A percentile compares a stretch with the other conserved stretches of the same genome.
phyloP scores from a whole-genome alignment of 2,888 invertebrate genomes.

The Ligdia adustata region DNA sequence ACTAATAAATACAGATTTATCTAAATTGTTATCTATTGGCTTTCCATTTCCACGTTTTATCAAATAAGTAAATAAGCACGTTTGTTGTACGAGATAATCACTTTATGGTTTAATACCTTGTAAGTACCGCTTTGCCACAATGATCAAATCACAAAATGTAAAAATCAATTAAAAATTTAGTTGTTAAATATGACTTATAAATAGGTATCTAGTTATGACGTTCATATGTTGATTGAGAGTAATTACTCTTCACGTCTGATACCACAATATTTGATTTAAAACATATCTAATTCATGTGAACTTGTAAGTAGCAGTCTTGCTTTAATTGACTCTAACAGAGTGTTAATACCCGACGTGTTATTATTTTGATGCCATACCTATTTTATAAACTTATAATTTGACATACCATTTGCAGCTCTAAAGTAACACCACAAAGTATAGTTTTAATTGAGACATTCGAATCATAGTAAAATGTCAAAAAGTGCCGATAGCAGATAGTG shows the following conservation, averaged over 20 bases:
- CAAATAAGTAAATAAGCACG: too few relatives aligned
- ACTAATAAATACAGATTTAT: too few relatives aligned
- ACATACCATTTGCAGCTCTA: conserved; percentile 27
- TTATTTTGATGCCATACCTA: conserved; percentile 6
- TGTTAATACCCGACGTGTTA: conserved; percentile 13
- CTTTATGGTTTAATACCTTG: too few relatives aligned
- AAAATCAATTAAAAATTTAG: too few relatives aligned
- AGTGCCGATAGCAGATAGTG: conserved; percentile 62
- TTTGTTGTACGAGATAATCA: too few relatives aligned
- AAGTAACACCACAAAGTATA: conserved; percentile 20
- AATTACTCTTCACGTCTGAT: conserved; percentile 7
- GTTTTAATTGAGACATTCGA: conserved; percentile 26
- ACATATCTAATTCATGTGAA: conserved; percentile 1
- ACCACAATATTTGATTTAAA: conserved; percentile 4
- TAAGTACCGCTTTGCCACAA: too few relatives aligned
- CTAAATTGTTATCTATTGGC: too few relatives aligned
- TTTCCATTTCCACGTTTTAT: too few relatives aligned
- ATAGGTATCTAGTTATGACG: too few relatives aligned
- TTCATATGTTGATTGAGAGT: conserved; percentile 10
- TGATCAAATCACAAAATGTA: too few relatives aligned
- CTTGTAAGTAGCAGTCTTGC: conserved; percentile 12
- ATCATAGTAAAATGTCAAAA: conserved; percentile 59
- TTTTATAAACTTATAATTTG: conserved; percentile 3
- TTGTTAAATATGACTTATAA: too few relatives aligned
- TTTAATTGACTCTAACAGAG: conserved; percentile 19